Conservation (phyloP, 2,888 invertebrate genomes). For the Portevinia maculata region DNA sequence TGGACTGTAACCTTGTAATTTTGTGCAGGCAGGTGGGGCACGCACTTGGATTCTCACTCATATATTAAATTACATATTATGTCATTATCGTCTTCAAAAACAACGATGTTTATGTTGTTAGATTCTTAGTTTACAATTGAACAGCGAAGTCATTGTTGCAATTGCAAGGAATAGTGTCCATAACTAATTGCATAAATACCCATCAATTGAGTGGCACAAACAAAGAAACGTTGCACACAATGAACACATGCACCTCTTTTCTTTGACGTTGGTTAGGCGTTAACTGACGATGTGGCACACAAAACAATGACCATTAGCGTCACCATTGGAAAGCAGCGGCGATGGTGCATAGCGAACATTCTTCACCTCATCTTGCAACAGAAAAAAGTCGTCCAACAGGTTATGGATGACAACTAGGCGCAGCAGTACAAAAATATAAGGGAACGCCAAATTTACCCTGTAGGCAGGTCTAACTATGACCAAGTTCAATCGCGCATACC, state of each 20-base stretch:
- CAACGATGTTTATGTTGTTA: too few species aligned
- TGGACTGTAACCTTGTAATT: too few species aligned
- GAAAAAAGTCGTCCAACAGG: constrained; percentile 71
- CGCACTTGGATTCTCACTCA: too few species aligned
- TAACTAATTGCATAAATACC: constrained; percentile 37
- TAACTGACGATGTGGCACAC: constrained; percentile 68
- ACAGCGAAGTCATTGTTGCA: neutral
- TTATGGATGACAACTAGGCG: constrained; percentile 52
- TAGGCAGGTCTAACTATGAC: constrained; percentile 1
- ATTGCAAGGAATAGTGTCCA: constrained; percentile 9
- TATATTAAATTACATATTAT: neutral
- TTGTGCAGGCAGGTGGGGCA: too few species aligned
- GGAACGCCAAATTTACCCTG: neutral
- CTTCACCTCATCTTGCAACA: constrained; percentile 36
- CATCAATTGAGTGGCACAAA: constrained; percentile 8
- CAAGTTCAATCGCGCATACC: constrained; percentile 21
- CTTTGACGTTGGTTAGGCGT: constrained; percentile 35
- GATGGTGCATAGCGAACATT: neutral
- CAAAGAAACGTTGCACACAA: constrained; percentile 49
- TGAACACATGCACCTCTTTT: constrained; percentile 17
- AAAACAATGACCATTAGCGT: constrained; percentile 21
- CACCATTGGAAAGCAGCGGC: constrained; percentile 4
- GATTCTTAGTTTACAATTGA: too few species aligned
- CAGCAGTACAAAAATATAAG: constrained; percentile 11
- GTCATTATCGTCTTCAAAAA: too few species aligned